Base-by-base conservation (phyloP, 2,113 vertebrate species). In the Mormyrus iriodes region DNA sequence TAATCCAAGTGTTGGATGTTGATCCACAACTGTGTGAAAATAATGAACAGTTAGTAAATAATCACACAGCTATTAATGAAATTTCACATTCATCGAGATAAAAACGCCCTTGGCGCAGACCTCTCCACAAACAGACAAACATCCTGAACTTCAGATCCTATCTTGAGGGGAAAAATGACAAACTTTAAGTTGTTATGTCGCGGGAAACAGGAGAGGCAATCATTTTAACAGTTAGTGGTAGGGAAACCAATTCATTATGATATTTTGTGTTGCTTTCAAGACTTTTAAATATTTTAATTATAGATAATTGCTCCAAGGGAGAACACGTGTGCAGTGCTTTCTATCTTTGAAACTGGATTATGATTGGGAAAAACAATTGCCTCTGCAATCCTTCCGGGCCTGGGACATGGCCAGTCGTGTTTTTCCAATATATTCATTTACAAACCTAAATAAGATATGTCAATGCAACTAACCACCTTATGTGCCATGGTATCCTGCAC, bases 211-310 rank as follows among this genome's bases (percentile, higher is more conserved):
- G 89, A 87, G 88, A 90, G 24, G 88, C 90, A 88, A 83, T 65
- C 76, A 48, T 88, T 58, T 90, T 89, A 90, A 90, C 90, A 93
- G 90, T 89, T 76, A 88, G 89, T 76, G 88, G 92, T 90, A 85
- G 91, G 89, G 92, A 91, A 92, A 90, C 88, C 79, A 89, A 91
- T 92, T 91, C 91, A 90, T 92, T 91, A 90, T 87, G 90, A 92
- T 89, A 58, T 91, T 92, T 89, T 91, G 90, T 90, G 90, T 90
- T 31, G 88, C 79, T 91, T 90, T 86, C 21, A 85, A 91, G 91
- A 89, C 90, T 91, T 93, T 90, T 79, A 90, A 91, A 89, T 85
- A 90, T 90, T 91, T 92, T 93, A 93, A 93, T 93, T 92, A 91
- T 69, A 90, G 88, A 91, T 91, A 90, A 90, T 90, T 90, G 87